Evolutionary conservation across 2,113 vertebrate genomes (phyloP).

Genomic region (Cephalopterus ornatus): DNA sequence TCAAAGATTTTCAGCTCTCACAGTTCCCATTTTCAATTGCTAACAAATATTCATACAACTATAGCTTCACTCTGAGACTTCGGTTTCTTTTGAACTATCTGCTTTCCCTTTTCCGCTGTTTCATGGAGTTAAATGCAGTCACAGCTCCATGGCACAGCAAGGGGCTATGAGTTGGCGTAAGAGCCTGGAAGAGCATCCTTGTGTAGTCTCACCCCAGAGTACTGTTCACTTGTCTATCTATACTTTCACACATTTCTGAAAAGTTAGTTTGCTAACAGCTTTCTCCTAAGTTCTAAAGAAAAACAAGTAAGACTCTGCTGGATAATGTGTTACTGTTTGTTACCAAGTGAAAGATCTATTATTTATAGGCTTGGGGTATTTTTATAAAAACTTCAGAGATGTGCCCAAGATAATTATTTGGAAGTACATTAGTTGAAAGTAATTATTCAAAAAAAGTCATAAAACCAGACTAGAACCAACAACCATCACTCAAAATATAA

Average conservation of each 20-base stretch:
- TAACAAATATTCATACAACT: not conserved
- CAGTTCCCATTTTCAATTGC: not conserved
- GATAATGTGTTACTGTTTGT: not conserved
- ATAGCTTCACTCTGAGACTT: not conserved
- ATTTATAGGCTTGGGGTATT: constrained; percentile 9
- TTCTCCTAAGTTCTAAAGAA: not conserved
- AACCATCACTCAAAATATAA: not conserved
- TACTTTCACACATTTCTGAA: not conserved
- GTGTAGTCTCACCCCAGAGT: not conserved
- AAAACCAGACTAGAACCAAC: not conserved
- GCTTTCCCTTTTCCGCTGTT: not conserved
- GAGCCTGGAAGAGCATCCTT: not conserved
- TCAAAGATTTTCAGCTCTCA: not conserved
- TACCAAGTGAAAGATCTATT: constrained; percentile 26
- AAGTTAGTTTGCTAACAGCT: not conserved
- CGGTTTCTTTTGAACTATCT: not conserved
- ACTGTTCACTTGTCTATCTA: not conserved
- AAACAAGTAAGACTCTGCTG: not conserved
- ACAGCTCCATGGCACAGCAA: not conserved
- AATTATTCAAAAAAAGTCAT: not conserved
- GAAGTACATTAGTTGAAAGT: not conserved
- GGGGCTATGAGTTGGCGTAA: not conserved
- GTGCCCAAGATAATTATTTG: not conserved
- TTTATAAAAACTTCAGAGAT: not conserved
- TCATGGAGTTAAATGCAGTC: not conserved